A percentile compares a stretch with the other conserved stretches of the same genome.
Conservation (phyloP, 1,140 invertebrate species). For the Sminthurinus signatus region DNA sequence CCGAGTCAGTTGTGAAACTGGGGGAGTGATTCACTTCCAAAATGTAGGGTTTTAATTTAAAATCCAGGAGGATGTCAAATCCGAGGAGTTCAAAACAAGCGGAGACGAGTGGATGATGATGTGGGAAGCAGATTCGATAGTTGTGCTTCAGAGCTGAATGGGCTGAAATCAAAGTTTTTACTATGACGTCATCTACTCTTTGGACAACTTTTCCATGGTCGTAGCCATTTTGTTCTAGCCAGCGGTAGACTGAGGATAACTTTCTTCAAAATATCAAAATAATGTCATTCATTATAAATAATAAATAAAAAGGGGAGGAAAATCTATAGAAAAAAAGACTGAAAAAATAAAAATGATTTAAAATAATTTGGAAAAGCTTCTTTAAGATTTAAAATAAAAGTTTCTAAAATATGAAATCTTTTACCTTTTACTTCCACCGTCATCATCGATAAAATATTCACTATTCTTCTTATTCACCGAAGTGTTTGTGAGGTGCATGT, state of each 20-base stretch:
- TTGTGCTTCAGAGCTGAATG: constrained; percentile 78
- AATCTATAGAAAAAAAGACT: too few species aligned
- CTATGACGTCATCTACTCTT: constrained; percentile 80
- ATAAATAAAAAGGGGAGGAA: too few species aligned
- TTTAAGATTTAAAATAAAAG: too few species aligned
- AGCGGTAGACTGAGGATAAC: constrained; percentile 71
- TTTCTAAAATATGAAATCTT: too few species aligned
- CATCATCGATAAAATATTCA: constrained; percentile 66
- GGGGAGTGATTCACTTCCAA: constrained; percentile 88
- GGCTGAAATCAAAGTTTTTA: constrained; percentile 80
- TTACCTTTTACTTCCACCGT: constrained; percentile 75
- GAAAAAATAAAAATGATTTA: too few species aligned
- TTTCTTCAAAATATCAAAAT: constrained; percentile 58
- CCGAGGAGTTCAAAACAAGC: constrained; percentile 86
- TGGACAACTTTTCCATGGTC: constrained; percentile 68
- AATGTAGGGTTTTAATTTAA: constrained; percentile 75
- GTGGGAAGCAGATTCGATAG: constrained; percentile 79
- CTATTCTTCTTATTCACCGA: constrained; percentile 81
- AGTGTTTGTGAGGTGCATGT: constrained; percentile 97
- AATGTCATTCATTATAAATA: too few species aligned
- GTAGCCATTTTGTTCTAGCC: constrained; percentile 60
- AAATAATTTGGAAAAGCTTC: too few species aligned
- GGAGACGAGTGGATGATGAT: constrained; percentile 71
- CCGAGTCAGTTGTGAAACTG: constrained; percentile 79
- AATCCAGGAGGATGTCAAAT: constrained; percentile 79